Evolutionary conservation across 2,797 vertebrate species (phyloP), one percentile per base, ranked within the genome.

Genomic region (Molossus alvarezi): DNA sequence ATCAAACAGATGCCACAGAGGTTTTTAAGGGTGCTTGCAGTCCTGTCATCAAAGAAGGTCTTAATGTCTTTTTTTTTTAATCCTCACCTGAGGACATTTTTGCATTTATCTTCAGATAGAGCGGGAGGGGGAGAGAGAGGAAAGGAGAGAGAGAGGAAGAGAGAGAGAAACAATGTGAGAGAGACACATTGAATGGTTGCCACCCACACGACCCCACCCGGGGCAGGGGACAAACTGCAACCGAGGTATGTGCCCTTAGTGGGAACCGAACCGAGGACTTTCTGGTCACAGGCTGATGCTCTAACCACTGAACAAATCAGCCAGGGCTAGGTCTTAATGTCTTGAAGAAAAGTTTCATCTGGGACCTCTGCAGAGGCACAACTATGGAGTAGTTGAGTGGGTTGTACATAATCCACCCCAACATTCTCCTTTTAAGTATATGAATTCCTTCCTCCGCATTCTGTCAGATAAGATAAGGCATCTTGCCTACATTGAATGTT

Each of bases 21-120:
- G 25, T 88, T 95, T 81, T 85, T 27, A 88, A 75, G 37, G 23
- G 84, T 69, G 37, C 29, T 45, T 94, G 7, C 73, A 93, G 37
- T 73, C 23, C 27, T 75, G 29, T 77, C 29, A 60, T 57, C n/a
- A 90, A 90, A 64, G 17, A 73, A 51, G 67, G 11, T 65, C 71
- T 72, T 65, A 67, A 82, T 77, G 23, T 92, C 17, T 76, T 71
- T 53, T 53, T 53, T 53, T 45, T 45, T 45, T 3, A 45, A 45
- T 45, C 41, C 41, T 45, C 6, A 45, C 41, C 41, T 6, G 6
- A 45, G 41, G 41, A 45, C 41, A 45, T 45, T 45, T 45, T 45
- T 45, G 41, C 41, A 45, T 45, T 45, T 45, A 45, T 45, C 41
- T 45, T 45, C 41, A 45, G 41, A 45, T 45, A 45, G 41, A 45